phyloP scores from a whole-genome alignment of 2,888 invertebrate species.

The Esperia sulphurella region DNA sequence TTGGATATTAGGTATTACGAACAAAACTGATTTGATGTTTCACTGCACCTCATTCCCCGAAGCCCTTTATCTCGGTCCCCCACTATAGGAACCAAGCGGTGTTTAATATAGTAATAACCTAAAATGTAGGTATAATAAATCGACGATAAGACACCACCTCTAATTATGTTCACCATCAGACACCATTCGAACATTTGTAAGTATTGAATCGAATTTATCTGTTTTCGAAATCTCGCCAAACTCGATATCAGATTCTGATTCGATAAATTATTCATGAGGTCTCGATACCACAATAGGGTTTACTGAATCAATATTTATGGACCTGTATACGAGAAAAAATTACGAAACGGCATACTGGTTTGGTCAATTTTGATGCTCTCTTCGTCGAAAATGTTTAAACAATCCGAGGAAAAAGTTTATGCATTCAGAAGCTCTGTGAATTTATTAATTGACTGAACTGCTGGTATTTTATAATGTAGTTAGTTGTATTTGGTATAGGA shows the following conservation, averaged over 20 bases:
- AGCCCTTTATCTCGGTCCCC: no score
- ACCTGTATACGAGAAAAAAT: slow-evolving; percentile 37
- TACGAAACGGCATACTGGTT: slow-evolving; percentile 25
- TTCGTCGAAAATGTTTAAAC: not conserved
- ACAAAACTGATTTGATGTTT: no score
- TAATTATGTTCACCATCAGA: slow-evolving; percentile 43
- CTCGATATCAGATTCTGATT: slow-evolving; percentile 55
- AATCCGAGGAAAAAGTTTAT: not conserved
- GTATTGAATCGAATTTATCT: slow-evolving; percentile 39
- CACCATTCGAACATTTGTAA: slow-evolving; percentile 47
- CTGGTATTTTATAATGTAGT: no score
- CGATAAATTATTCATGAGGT: slow-evolving; percentile 65
- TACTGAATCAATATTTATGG: slow-evolving; percentile 56
- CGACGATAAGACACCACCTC: slow-evolving; percentile 28
- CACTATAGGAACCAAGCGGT: no score
- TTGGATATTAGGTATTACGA: no score
- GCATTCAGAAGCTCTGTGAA: not conserved
- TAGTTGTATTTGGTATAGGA: no score
- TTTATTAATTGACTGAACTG: not conserved
- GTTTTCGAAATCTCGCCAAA: slow-evolving; percentile 66
- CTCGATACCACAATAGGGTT: slow-evolving; percentile 58
- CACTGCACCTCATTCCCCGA: no score
- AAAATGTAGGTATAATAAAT: slow-evolving; percentile 24
- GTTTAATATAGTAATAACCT: no score
- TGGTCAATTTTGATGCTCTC: slow-evolving; percentile 14